Evolutionary conservation across 1,140 invertebrate species (phyloP).

Genomic region (Cotesia typhae): DNA sequence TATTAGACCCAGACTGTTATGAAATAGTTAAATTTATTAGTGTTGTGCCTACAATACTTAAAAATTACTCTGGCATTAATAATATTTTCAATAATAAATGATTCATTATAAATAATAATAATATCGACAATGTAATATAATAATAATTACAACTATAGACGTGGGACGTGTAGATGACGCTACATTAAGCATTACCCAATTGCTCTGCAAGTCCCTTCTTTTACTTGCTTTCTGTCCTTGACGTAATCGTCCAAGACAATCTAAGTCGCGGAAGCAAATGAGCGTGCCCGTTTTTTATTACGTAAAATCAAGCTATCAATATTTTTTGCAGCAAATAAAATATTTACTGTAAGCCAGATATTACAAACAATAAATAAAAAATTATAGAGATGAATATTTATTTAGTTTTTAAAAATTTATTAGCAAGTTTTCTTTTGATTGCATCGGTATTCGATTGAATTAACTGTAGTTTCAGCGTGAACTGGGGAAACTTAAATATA

Average conservation of each 20-base stretch:
- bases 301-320: constrained; percentile 18
- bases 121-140: too few relatives aligned
- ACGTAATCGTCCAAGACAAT: constrained; percentile 20
- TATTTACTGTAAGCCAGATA: too few relatives aligned
- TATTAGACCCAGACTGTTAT: too few relatives aligned
- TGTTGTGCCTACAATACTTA: too few relatives aligned
- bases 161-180: constrained; percentile 25
- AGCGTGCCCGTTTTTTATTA: constrained; percentile 22
- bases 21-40: too few relatives aligned
- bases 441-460: constrained; percentile 11
- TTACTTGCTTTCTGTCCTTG: constrained; percentile 21
- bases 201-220: constrained; percentile 24
- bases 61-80: too few relatives aligned
- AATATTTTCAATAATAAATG: too few relatives aligned
- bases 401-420: neutral
- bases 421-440: neutral
- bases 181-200: constrained; percentile 20
- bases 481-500: neutral
- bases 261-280: constrained; percentile 26
- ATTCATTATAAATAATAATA: too few relatives aligned
- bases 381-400: neutral
- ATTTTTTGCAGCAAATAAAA: too few relatives aligned
- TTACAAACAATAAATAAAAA: neutral
- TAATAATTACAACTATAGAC: neutral
- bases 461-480: constrained; percentile 31